These are phyloP conservation scores for Cheilosia variabilis DNA, from an alignment of 2,888 invertebrate genomes.

Conservation along the genomic window DNA sequence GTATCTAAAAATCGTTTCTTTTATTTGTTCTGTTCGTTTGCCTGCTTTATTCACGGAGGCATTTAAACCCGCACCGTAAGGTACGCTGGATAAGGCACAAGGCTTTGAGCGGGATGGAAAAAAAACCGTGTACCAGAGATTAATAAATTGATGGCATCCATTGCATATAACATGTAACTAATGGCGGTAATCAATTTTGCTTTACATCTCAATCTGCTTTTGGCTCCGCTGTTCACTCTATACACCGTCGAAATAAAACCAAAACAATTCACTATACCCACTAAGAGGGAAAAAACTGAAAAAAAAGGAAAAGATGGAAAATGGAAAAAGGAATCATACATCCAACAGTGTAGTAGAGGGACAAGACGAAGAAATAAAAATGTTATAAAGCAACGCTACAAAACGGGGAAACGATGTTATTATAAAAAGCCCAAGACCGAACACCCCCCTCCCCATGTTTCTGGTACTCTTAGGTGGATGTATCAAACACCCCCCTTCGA, in stretches of 20 bases:
- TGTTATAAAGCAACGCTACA: conserved; percentile 53
- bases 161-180: conserved; percentile 85
- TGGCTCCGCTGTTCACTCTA: conserved; percentile 67
- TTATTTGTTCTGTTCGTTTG: conserved; percentile 40
- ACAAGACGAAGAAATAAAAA: conserved; percentile 15
- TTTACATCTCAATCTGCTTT: conserved; percentile 85
- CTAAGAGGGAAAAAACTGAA: conserved; percentile 10
- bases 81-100: conserved; percentile 59
- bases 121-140: conserved; percentile 83
- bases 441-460: conserved; percentile 26
- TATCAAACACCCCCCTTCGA: conserved; percentile 54
- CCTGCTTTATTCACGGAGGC: conserved; percentile 45
- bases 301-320: conserved; percentile 61
- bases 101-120: conserved; percentile 59
- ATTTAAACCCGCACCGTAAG: conserved; percentile 61
- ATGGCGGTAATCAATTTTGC: conserved; percentile 84
- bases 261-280: conserved; percentile 68
- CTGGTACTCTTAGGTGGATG: neutral
- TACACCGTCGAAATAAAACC: conserved; percentile 58
- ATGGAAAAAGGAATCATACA: conserved; percentile 70
- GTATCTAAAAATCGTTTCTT: conserved; percentile 70
- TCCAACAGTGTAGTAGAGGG: conserved; percentile 9
- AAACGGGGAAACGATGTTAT: conserved; percentile 68
- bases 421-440: conserved; percentile 56
- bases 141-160: conserved; percentile 85